Evolutionary conservation across 2,888 invertebrate species (phyloP).

Genomic region (Latrodectus elegans): DNA sequence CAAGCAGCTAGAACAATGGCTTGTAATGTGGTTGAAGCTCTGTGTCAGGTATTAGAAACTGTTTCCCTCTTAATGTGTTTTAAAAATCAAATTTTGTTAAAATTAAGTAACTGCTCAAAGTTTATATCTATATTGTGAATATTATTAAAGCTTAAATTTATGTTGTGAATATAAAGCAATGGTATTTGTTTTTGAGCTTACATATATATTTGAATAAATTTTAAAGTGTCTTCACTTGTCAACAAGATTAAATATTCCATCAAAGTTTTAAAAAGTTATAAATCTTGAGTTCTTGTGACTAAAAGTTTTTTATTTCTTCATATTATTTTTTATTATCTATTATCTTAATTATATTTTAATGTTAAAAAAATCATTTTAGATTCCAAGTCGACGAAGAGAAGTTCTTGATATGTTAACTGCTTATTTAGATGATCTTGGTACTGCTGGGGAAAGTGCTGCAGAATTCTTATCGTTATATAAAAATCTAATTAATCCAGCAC

Average conservation of each 20-base stretch:
- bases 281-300: too few species aligned
- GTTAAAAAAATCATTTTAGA: slow-evolving; percentile 39
- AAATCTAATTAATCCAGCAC: slow-evolving; percentile 86
- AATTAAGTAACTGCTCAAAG: too few species aligned
- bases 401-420: slow-evolving; percentile 90
- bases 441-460: slow-evolving; percentile 92
- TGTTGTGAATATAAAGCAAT: too few species aligned
- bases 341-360: too few species aligned
- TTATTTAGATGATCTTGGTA: slow-evolving; percentile 89
- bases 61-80: too few species aligned
- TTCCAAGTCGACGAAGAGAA: slow-evolving; percentile 74
- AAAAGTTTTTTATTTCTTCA: too few species aligned
- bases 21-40: slow-evolving; percentile 89
- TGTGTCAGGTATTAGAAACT: slow-evolving; percentile 81
- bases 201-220: too few species aligned
- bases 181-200: too few species aligned
- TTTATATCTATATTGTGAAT: too few species aligned
- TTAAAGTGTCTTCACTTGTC: neutral
- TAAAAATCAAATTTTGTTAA: neutral
- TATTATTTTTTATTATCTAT: too few species aligned
- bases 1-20: slow-evolving; percentile 90
- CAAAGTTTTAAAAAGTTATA: neutral
- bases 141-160: too few species aligned
- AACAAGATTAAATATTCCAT: neutral
- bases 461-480: slow-evolving; percentile 93